Percentiles rank a stretch among this genome's conserved stretches.
These are phyloP conservation scores for Ladona fulva DNA, from an alignment of 1,140 invertebrate species.

Conservation along the genomic window DNA sequence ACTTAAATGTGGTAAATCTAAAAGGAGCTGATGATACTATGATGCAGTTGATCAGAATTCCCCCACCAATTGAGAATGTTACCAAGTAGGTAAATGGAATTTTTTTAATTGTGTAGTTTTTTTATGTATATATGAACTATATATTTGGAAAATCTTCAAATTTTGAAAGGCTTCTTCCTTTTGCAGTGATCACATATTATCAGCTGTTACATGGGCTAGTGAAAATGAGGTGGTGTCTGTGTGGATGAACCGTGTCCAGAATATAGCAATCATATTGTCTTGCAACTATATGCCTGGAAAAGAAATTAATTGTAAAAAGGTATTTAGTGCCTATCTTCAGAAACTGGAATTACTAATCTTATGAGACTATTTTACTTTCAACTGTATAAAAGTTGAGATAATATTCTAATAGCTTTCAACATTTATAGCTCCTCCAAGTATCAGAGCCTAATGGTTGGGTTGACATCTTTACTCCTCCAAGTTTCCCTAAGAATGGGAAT, in stretches of 20 bases:
- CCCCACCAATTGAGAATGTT: slow-evolving; percentile 39
- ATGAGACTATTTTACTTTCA: no score
- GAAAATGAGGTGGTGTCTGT: slow-evolving; percentile 56
- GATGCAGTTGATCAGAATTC: slow-evolving; percentile 27
- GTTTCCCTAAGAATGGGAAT: slow-evolving; percentile 44
- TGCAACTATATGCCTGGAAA: background rate
- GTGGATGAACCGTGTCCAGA: slow-evolving; percentile 84
- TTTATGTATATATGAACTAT: background rate
- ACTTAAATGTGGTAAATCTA: slow-evolving; percentile 55
- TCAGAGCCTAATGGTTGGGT: slow-evolving; percentile 57
- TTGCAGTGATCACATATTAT: slow-evolving; percentile 54
- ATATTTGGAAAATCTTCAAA: background rate
- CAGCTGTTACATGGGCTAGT: slow-evolving; percentile 67
- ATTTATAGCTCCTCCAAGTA: slow-evolving; percentile 31
- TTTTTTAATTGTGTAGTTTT: background rate
- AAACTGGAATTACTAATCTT: no score
- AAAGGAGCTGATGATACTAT: slow-evolving; percentile 28
- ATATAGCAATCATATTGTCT: slow-evolving; percentile 35
- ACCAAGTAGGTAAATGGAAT: slow-evolving; percentile 24
- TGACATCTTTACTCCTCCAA: slow-evolving; percentile 46
- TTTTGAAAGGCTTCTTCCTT: slow-evolving; percentile 17
- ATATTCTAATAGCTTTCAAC: slow-evolving; percentile 5
- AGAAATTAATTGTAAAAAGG: background rate
- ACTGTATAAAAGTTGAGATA: no score
- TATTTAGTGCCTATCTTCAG: no score